These are phyloP conservation scores for Helleia helle DNA, from an alignment of 2,888 invertebrate species.

Conservation along the genomic window DNA sequence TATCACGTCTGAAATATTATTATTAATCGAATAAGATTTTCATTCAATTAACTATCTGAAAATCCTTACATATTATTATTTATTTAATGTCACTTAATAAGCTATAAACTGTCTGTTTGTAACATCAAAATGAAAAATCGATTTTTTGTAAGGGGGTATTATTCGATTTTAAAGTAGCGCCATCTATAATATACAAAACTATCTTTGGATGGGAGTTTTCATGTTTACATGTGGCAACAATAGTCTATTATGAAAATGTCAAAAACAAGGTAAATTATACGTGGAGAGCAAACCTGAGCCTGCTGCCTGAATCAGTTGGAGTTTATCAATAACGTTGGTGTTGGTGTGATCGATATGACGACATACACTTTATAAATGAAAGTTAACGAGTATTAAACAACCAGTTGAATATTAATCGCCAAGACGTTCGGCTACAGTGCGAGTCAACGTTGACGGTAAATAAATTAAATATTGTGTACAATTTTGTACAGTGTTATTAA, in stretches of 20 bases:
- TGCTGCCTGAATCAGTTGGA: slow-evolving; percentile 10
- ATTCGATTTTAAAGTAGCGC: no score
- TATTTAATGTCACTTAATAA: no score
- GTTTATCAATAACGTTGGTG: slow-evolving; percentile 22
- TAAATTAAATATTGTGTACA: slow-evolving; percentile 28
- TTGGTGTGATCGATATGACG: slow-evolving; percentile 64
- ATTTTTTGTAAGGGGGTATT: no score
- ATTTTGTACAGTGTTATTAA: slow-evolving; percentile 36
- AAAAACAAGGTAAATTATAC: slow-evolving; percentile 38
- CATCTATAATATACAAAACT: no score
- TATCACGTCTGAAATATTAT: no score
- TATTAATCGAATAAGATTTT: no score
- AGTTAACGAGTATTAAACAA: slow-evolving; percentile 40
- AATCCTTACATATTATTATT: no score
- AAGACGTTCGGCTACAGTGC: slow-evolving; percentile 70
- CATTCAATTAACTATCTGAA: no score
- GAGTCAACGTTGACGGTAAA: slow-evolving; percentile 56
- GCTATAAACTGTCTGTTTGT: no score
- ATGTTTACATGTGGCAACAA: slow-evolving; percentile 25
- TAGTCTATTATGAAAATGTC: slow-evolving; percentile 29
- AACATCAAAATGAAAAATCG: no score
- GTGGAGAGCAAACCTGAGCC: slow-evolving; percentile 34
- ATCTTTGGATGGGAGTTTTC: no score
- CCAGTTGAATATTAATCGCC: slow-evolving; percentile 48
- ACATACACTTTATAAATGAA: slow-evolving; percentile 69